Evolutionary conservation across 2,113 vertebrate species (phyloP).

Genomic region (Brevimyrus niger): DNA sequence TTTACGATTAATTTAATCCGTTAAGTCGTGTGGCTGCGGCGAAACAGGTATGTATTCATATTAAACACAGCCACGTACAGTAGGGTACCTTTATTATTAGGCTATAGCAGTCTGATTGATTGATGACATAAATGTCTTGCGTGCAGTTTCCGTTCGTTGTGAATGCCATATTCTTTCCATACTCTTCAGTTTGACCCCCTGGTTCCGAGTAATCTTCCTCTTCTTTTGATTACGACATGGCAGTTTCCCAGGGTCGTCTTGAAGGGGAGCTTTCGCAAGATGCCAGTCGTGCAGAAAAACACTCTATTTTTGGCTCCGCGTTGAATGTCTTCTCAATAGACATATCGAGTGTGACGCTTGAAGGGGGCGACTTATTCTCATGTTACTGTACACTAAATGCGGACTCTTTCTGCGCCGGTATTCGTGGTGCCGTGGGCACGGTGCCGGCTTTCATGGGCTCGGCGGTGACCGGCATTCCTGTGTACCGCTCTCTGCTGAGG

Average conservation of each 20-base stretch:
- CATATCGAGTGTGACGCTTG: slow-evolving; percentile 5
- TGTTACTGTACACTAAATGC: slow-evolving; percentile 7
- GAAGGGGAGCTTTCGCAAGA: neutral
- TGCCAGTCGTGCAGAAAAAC: neutral
- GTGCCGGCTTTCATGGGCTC: neutral
- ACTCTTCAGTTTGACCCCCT: neutral
- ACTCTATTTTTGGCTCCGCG: slow-evolving; percentile 8
- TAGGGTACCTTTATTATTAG: neutral
- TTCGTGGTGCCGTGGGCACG: neutral
- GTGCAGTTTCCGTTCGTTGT: neutral
- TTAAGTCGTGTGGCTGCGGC: neutral
- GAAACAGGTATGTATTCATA: neutral
- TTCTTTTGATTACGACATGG: neutral
- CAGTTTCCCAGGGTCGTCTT: neutral
- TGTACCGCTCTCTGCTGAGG: neutral
- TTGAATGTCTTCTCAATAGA: slow-evolving; percentile 1
- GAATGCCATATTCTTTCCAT: neutral
- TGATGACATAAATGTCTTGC: neutral
- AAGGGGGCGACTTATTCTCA: neutral
- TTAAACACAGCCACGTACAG: neutral
- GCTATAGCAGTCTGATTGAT: neutral
- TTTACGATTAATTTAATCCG: neutral
- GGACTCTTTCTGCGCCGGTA: neutral
- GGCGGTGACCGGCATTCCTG: neutral
- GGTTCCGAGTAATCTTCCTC: neutral